Evolutionary conservation across 1,140 invertebrate genomes (phyloP), one percentile per base, ranked within the genome.

Genomic region (Sinella curviseta): DNA sequence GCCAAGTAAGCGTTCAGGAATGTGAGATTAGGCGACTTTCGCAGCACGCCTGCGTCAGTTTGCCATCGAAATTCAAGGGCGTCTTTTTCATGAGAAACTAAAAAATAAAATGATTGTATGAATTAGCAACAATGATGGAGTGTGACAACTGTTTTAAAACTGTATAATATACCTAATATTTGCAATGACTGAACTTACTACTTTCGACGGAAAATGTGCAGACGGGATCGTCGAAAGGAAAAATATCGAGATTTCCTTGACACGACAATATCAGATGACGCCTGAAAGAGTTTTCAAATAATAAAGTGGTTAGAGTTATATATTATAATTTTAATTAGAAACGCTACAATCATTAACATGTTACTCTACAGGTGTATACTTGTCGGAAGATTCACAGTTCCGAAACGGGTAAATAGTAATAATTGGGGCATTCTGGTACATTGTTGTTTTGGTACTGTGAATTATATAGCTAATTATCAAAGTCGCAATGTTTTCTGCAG

Each of bases 151-250:
- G n/a, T n/a, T n/a, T n/a, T n/a, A n/a, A n/a, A n/a, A n/a, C n/a
- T n/a, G n/a, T n/a, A n/a, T n/a, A n/a, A n/a, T n/a, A n/a, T n/a
- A n/a, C n/a, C n/a, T n/a, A n/a, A n/a, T n/a, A n/a, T n/a, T n/a
- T n/a, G n/a, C n/a, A 48, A 8, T 48, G 20, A 48, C 20, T 48
- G 20, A 48, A 94, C 94, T 95, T 90, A 96, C 95, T 95, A 90
- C 94, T 96, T 90, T 96, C 95, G 90, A 96, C 93, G 83, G 94
- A 93, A 89, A 97, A 96, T 88, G 93, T 94, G 91, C 95, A 97
- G 87, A 93, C 90, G 82, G 95, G 95, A 90, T 96, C 94, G 88
- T 97, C 95, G 88, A 96, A 96, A 82, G 95, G 95, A 88, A 97
- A 97, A 88, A 96, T 96, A 87, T 95, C 94, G 82, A 96, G 90